Conservation (phyloP, 2,797 vertebrate genomes). For the Varecia variegata region DNA sequence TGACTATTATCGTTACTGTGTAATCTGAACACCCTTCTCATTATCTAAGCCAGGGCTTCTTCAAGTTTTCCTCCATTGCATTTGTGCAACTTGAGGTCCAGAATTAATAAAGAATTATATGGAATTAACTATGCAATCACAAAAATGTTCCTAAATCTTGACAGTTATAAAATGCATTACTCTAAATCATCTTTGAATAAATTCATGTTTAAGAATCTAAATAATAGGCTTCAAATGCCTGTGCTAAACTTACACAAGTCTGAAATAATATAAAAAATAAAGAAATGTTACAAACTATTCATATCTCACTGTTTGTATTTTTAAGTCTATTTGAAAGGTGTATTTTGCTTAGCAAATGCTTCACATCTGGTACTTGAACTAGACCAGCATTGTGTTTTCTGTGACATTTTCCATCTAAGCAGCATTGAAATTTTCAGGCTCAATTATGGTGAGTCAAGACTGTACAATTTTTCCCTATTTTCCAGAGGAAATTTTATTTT, state of each 20-base stretch:
- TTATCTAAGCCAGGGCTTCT: neutral
- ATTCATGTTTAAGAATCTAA: neutral
- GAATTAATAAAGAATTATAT: neutral
- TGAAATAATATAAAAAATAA: neutral
- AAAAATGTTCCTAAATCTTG: neutral
- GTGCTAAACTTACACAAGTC: neutral
- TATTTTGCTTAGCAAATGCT: neutral
- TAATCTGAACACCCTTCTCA: neutral
- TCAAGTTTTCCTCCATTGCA: neutral
- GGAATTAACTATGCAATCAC: neutral
- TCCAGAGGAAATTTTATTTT: neutral
- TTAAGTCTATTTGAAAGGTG: conserved; percentile 1
- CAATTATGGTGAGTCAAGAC: conserved; percentile 50
- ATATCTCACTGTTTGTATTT: neutral
- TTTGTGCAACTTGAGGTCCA: neutral
- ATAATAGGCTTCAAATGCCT: neutral
- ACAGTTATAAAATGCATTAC: neutral
- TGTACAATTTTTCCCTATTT: neutral
- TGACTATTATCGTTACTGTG: neutral
- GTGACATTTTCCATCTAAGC: conserved; percentile 3
- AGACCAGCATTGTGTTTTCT: neutral
- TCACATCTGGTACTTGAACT: neutral
- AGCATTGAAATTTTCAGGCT: conserved; percentile 43
- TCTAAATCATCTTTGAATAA: neutral
- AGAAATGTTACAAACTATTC: neutral